Evolutionary conservation across 2,113 vertebrate species (phyloP).

Genomic region (Aegithalos caudatus): DNA sequence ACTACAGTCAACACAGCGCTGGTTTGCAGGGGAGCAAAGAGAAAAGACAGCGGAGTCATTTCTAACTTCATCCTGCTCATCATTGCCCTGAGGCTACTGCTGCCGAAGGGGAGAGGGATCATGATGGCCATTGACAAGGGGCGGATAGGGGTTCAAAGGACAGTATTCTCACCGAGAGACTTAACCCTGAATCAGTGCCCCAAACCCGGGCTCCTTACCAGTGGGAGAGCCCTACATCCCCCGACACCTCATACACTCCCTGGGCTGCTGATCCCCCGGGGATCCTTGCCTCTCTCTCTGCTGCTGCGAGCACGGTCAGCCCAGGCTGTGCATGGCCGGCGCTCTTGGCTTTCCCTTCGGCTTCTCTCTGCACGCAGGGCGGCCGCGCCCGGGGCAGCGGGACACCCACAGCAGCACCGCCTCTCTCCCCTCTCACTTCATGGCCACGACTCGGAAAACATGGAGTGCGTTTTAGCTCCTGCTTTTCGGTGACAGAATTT

Average conservation of each 20-base stretch:
- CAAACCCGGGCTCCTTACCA: not conserved
- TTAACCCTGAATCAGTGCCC: not conserved
- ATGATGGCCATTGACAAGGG: slow-evolving; percentile 67
- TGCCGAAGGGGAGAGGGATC: slow-evolving; percentile 68
- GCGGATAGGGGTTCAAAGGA: not conserved
- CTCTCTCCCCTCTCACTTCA: slow-evolving; percentile 60
- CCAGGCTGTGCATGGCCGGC: slow-evolving; percentile 56
- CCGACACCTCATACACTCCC: not conserved
- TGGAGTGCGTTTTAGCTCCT: not conserved
- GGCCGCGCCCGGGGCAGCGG: slow-evolving; percentile 22
- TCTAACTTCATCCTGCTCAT: slow-evolving; percentile 75
- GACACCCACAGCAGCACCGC: not conserved
- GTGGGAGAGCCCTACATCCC: slow-evolving; percentile 37
- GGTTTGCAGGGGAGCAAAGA: slow-evolving; percentile 81
- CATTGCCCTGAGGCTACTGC: slow-evolving; percentile 63
- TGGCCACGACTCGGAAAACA: slow-evolving; percentile 51
- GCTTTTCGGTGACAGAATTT: not conserved
- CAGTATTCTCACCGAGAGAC: slow-evolving; percentile 21
- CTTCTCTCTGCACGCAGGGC: not conserved
- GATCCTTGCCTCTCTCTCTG: slow-evolving; percentile 6
- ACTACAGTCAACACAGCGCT: slow-evolving; percentile 79
- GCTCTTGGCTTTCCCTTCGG: not conserved
- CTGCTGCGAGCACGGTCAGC: slow-evolving; percentile 1
- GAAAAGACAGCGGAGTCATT: slow-evolving; percentile 82
- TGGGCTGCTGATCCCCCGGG: slow-evolving; percentile 32